Conservation (phyloP, 2,113 vertebrate genomes). For the Poeciliopsis occidentalis region DNA sequence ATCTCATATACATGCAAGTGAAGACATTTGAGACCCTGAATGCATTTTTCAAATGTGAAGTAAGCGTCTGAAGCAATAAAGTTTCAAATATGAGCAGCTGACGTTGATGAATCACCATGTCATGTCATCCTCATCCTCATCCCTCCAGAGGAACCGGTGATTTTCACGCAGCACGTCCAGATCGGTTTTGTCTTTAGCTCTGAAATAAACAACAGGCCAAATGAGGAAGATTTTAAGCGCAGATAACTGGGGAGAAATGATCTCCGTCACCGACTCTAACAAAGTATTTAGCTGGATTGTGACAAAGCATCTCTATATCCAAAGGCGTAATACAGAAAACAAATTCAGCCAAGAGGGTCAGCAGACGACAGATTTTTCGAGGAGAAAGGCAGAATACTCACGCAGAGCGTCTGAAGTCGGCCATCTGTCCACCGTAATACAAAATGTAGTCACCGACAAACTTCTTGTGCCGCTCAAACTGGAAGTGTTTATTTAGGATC, state of each 20-base stretch:
- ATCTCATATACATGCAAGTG: background rate
- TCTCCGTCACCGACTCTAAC: background rate
- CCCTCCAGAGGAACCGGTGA: constrained; percentile 94
- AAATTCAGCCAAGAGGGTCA: constrained; percentile 5
- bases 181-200: constrained; percentile 90
- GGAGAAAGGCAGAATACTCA: constrained; percentile 74
- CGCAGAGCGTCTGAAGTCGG: constrained; percentile 88
- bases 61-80: constrained; percentile 12
- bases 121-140: constrained; percentile 94
- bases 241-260: background rate
- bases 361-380: constrained; percentile 7
- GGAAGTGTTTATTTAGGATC: constrained; percentile 75
- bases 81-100: background rate
- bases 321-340: background rate
- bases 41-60: background rate
- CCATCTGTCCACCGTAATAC: constrained; percentile 93
- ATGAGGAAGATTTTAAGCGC: background rate
- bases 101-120: constrained; percentile 83
- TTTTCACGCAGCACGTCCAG: constrained; percentile 94
- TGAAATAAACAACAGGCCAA: constrained; percentile 63
- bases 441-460: constrained; percentile 97
- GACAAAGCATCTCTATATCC: background rate
- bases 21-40: background rate
- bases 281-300: constrained; percentile 1
- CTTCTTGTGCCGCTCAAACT: constrained; percentile 97